Percentiles rank a stretch among this genome's conserved stretches.
phyloP scores from a whole-genome alignment of 2,888 invertebrate species.

The Polyploca ridens region DNA sequence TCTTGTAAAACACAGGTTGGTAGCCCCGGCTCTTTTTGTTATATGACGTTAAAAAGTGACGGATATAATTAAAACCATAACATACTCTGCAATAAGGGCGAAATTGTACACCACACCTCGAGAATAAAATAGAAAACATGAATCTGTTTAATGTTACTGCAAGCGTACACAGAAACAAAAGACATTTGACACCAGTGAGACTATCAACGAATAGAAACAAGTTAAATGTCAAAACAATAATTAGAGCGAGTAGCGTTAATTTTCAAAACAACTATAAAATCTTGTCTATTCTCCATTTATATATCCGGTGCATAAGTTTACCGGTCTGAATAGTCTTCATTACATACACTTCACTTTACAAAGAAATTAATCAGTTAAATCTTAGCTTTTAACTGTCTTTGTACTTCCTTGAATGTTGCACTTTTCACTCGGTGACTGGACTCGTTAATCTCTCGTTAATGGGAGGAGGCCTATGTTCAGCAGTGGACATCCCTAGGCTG shows the following conservation, averaged over 20 bases:
- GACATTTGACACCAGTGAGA: constrained; percentile 41
- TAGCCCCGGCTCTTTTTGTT: too few relatives aligned
- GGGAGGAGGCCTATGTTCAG: too few relatives aligned
- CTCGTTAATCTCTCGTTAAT: too few relatives aligned
- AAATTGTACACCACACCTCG: background rate
- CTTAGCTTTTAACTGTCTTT: too few relatives aligned
- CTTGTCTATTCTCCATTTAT: background rate
- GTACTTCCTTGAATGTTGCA: too few relatives aligned
- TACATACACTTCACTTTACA: background rate
- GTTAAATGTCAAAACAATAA: constrained; percentile 42
- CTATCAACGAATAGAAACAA: constrained; percentile 32
- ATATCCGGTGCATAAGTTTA: constrained; percentile 5
- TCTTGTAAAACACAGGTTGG: too few relatives aligned
- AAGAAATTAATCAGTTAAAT: too few relatives aligned
- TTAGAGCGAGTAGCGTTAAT: constrained; percentile 53
- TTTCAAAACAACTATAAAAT: background rate
- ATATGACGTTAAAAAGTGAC: too few relatives aligned
- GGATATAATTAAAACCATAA: too few relatives aligned
- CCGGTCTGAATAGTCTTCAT: background rate
- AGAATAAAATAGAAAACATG: background rate
- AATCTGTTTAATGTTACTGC: background rate
- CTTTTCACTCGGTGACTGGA: too few relatives aligned
- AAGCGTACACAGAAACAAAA: constrained; percentile 34
- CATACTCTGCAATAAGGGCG: background rate
- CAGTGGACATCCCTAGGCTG: too few relatives aligned